These are phyloP conservation scores for Encarsia formosa DNA, from an alignment of 2,888 invertebrate species.

Conservation along the genomic window DNA sequence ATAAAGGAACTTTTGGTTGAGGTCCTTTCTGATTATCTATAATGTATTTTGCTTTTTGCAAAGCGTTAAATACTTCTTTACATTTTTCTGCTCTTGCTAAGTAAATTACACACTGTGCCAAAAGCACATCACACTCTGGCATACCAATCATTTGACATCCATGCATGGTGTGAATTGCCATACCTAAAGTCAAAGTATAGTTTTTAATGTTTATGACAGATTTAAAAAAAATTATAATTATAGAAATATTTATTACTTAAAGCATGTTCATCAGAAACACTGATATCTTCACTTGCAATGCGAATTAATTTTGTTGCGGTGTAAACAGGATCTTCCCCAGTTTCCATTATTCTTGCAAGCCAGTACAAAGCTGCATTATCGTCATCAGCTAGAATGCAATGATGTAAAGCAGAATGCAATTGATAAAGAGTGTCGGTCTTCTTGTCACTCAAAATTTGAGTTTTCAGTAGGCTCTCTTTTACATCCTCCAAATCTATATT, in stretches of 20 bases:
- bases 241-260: slow-evolving; percentile 36
- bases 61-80: slow-evolving; percentile 37
- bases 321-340: slow-evolving; percentile 76
- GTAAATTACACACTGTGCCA: slow-evolving; percentile 75
- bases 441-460: slow-evolving; percentile 73
- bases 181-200: slow-evolving; percentile 50
- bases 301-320: slow-evolving; percentile 72
- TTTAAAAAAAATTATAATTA: background rate
- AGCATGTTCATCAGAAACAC: slow-evolving; percentile 53
- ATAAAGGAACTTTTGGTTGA: slow-evolving; percentile 19
- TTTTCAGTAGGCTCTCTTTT: slow-evolving; percentile 69
- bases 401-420: slow-evolving; percentile 75
- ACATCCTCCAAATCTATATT: slow-evolving; percentile 60
- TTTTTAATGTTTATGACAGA: background rate
- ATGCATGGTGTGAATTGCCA: slow-evolving; percentile 72
- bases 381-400: slow-evolving; percentile 75
- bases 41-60: slow-evolving; percentile 1
- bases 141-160: slow-evolving; percentile 77
- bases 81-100: slow-evolving; percentile 75
- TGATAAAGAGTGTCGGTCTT: slow-evolving; percentile 81
- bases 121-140: slow-evolving; percentile 77
- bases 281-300: slow-evolving; percentile 75
- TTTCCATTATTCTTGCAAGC: slow-evolving; percentile 73
- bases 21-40: slow-evolving; percentile 17
- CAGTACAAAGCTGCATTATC: slow-evolving; percentile 79